These are phyloP conservation scores for Thinocorus orbignyianus DNA, from an alignment of 2,113 vertebrate genomes.

Conservation along the genomic window DNA sequence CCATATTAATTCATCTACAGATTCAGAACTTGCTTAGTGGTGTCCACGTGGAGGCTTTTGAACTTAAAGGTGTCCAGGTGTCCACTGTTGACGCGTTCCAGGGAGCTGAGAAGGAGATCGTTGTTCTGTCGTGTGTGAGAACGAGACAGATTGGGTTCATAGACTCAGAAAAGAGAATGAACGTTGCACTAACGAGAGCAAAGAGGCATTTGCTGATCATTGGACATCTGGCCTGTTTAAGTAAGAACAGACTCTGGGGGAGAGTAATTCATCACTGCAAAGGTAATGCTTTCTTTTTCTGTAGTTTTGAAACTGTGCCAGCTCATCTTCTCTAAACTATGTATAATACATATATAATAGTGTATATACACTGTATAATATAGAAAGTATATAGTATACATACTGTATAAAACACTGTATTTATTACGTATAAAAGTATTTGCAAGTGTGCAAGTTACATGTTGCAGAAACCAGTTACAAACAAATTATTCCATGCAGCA, in stretches of 20 bases:
- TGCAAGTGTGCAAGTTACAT: not conserved
- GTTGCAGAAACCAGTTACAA: not conserved
- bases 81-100: slow-evolving; percentile 84
- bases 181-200: slow-evolving; percentile 77
- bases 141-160: slow-evolving; percentile 79
- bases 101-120: slow-evolving; percentile 80
- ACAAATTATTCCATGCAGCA: not conserved
- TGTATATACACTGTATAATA: not conserved
- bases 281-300: slow-evolving; percentile 56
- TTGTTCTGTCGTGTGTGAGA: slow-evolving; percentile 80
- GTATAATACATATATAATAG: accelerated
- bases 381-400: accelerated
- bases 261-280: slow-evolving; percentile 79
- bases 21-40: slow-evolving; percentile 63
- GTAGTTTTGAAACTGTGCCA: not conserved
- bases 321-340: not conserved
- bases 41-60: not conserved
- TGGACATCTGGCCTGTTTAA: slow-evolving; percentile 75
- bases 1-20: not conserved
- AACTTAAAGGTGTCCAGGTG: slow-evolving; percentile 72
- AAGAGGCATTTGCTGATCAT: slow-evolving; percentile 79
- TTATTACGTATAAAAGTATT: not conserved
- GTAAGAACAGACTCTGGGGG: slow-evolving; percentile 75
- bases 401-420: not conserved
- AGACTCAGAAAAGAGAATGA: slow-evolving; percentile 79